A percentile compares a stretch with the other conserved stretches of the same genome.
Evolutionary conservation across 1,140 invertebrate species (phyloP).

Genomic region (Neomicropteryx cornuta): DNA sequence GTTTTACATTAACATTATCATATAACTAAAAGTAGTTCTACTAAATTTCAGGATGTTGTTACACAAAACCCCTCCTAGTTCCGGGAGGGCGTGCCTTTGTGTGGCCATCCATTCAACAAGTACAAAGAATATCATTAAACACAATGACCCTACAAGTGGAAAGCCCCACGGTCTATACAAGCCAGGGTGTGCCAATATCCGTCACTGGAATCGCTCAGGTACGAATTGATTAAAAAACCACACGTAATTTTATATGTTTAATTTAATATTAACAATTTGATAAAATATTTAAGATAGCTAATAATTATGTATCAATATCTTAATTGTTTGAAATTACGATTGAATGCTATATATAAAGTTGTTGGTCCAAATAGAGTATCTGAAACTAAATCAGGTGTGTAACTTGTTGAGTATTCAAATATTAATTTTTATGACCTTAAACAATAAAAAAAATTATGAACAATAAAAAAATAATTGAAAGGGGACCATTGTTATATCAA

Average conservation of each 20-base stretch:
- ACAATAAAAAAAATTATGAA: too few species aligned
- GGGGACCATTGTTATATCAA: too few species aligned
- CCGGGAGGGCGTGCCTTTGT: conserved; percentile 95
- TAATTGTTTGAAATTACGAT: too few species aligned
- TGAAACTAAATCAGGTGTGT: too few species aligned
- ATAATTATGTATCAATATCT: conserved; percentile 4
- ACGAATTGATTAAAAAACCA: conserved; percentile 15
- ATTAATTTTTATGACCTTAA: too few species aligned
- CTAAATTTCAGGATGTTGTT: conserved; percentile 69
- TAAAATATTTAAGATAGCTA: neutral
- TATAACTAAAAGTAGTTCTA: too few species aligned
- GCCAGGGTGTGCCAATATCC: conserved; percentile 92
- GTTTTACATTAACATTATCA: too few species aligned
- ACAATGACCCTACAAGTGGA: conserved; percentile 93
- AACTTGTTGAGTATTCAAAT: too few species aligned
- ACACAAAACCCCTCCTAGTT: conserved; percentile 80
- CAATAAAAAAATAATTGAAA: too few species aligned
- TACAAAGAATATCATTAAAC: conserved; percentile 92
- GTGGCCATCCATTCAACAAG: conserved; percentile 88
- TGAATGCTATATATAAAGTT: too few species aligned
- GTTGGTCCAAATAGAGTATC: too few species aligned
- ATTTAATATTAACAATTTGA: too few species aligned
- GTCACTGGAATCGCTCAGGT: conserved; percentile 96
- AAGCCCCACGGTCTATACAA: conserved; percentile 88
- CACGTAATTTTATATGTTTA: conserved; percentile 2